phyloP scores from a whole-genome alignment of 2,113 vertebrate species.

The Crypturellus undulatus region DNA sequence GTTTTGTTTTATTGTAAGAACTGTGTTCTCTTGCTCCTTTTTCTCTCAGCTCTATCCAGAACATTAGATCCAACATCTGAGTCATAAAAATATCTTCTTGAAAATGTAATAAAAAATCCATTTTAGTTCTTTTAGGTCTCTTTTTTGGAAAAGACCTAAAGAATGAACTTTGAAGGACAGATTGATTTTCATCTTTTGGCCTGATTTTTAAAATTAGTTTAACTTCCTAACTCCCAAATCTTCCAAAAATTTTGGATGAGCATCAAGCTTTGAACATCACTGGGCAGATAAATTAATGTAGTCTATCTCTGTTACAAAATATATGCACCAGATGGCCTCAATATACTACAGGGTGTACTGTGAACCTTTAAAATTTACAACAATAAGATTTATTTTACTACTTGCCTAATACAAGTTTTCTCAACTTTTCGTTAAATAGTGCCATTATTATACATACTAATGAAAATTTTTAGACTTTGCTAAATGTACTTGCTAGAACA shows the following conservation, averaged over 20 bases:
- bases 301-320: not conserved
- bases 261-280: not conserved
- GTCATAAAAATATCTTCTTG: not conserved
- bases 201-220: not conserved
- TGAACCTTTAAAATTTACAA: not conserved
- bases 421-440: not conserved
- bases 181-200: not conserved
- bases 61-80: not conserved
- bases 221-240: not conserved
- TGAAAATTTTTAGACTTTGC: not conserved
- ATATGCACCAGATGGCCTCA: not conserved
- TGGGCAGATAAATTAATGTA: not conserved
- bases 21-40: not conserved
- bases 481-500: not conserved
- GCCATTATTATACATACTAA: not conserved
- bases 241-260: not conserved
- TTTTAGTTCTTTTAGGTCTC: not conserved
- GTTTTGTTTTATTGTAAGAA: not conserved
- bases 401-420: not conserved
- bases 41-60: not conserved
- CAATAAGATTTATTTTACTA: not conserved
- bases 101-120: not conserved
- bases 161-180: not conserved
- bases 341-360: not conserved
- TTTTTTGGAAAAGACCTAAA: not conserved